phyloP scores from a whole-genome alignment of 2,888 invertebrate genomes.

The Scaptomyza caliginosa region DNA sequence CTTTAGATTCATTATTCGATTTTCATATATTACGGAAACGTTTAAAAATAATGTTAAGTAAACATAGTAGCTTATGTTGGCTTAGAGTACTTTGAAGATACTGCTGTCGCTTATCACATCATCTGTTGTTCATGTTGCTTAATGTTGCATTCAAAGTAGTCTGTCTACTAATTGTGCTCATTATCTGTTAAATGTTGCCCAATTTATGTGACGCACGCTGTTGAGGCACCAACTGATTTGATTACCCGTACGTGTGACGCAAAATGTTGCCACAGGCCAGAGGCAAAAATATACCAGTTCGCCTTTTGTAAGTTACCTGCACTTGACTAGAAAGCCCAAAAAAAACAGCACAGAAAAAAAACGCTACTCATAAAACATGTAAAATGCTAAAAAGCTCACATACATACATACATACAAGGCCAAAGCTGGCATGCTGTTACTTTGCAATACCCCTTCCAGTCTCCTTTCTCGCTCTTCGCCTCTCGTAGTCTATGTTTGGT shows the following conservation, averaged over 20 bases:
- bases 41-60: too few species aligned
- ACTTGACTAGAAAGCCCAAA: slow-evolving; percentile 14
- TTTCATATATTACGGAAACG: not conserved
- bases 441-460: not conserved
- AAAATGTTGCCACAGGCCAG: slow-evolving; percentile 22
- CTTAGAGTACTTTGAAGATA: not conserved
- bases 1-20: not conserved
- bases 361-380: slow-evolving; percentile 70
- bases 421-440: slow-evolving; percentile 17
- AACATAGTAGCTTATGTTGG: not conserved
- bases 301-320: slow-evolving; percentile 48
- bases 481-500: slow-evolving; percentile 19
- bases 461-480: not conserved
- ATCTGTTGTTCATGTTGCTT: slow-evolving; percentile 13
- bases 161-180: slow-evolving; percentile 72
- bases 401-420: slow-evolving; percentile 30
- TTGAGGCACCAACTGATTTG: slow-evolving; percentile 69
- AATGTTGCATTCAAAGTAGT: slow-evolving; percentile 23
- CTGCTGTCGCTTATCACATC: slow-evolving; percentile 38
- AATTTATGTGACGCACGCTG: slow-evolving; percentile 74
- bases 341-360: slow-evolving; percentile 1
- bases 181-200: slow-evolving; percentile 76
- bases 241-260: slow-evolving; percentile 63
- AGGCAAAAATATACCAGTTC: not conserved
- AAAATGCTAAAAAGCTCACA: slow-evolving; percentile 66